phyloP scores from a whole-genome alignment of 2,797 vertebrate species.

The Hippoglossus hippoglossus region DNA sequence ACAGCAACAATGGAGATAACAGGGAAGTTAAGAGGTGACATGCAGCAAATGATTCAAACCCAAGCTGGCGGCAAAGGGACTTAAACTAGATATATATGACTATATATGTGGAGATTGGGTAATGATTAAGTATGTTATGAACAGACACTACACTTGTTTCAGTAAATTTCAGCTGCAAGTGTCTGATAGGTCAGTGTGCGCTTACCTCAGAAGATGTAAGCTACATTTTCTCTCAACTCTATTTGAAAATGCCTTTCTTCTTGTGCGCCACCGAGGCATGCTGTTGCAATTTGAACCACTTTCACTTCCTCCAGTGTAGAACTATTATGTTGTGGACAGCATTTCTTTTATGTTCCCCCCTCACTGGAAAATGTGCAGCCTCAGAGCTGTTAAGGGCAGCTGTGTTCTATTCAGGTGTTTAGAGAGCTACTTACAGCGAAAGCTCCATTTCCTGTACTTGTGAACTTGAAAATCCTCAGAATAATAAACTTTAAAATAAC shows the following conservation, averaged over 20 bases:
- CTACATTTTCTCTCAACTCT: too few relatives aligned
- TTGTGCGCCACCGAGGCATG: constrained; percentile 13
- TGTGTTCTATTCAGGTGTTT: constrained; percentile 5
- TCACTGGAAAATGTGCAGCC: not conserved
- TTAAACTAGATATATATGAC: too few relatives aligned
- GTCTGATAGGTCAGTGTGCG: too few relatives aligned
- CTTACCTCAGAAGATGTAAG: too few relatives aligned
- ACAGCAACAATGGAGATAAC: too few relatives aligned
- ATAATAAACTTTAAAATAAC: not conserved
- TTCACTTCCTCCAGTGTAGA: constrained; percentile 18
- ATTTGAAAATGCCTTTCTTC: not conserved
- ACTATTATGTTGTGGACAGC: constrained; percentile 7
- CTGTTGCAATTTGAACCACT: constrained; percentile 38
- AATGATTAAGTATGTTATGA: too few relatives aligned
- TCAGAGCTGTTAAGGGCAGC: constrained; percentile 36
- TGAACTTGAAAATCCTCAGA: not conserved
- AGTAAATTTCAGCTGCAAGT: too few relatives aligned
- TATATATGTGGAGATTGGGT: too few relatives aligned
- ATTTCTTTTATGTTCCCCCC: constrained; percentile 17
- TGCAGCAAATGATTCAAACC: too few relatives aligned
- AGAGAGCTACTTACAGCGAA: constrained; percentile 7
- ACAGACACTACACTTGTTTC: too few relatives aligned
- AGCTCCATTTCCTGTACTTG: constrained; percentile 6
- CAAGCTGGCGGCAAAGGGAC: too few relatives aligned
- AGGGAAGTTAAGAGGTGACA: too few relatives aligned